Evolutionary conservation across 2,113 vertebrate species (phyloP), one percentile per base, ranked within the genome.

Genomic region (Corythaeola cristata): DNA sequence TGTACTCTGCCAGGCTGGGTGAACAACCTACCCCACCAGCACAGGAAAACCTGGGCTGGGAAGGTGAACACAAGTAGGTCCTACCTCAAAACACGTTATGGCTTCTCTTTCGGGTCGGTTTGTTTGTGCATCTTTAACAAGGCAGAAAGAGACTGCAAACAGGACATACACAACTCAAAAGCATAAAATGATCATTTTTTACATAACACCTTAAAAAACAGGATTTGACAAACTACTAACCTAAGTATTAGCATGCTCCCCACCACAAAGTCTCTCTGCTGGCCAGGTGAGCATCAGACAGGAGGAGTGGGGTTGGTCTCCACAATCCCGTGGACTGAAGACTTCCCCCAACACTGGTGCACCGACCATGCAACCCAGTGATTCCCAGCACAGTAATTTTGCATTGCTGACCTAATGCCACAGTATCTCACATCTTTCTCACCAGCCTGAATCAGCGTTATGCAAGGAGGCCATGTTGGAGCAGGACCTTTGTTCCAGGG

Each of bases 361-460:
- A 9, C 18, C 1, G 6, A 21, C 37, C 3, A 0, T 16, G 14
- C 1, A 1, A 64, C 35, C 12, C 55, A 26, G 23, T 0, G 0
- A 24, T 30, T 53, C 33, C 85, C 4, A 1, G 23, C 37, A 33
- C 0, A 1, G 15, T 5, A 6, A 9, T 45, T 74, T 52, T 21
- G 15, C n/a, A 1, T 2, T 33, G 73, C 64, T 63, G 74, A 35
- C 24, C 50, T 72, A 33, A 30, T 39, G 30, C 41, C 58, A 26
- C 26, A 4, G 27, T 15, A 8, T 37, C 58, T 80, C 55, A 44
- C 33, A 11, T 27, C 55, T 45, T 66, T 24, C 52, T 19, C 32
- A 21, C 28, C 67, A 88, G 56, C 67, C 44, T 41, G 37, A 35
- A 3, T 23, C 75, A 21, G 66, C 63, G 75, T 21, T 64, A 58